Base-by-base conservation (phyloP, 2,888 invertebrate species). In the Gymnocheta viridis region DNA sequence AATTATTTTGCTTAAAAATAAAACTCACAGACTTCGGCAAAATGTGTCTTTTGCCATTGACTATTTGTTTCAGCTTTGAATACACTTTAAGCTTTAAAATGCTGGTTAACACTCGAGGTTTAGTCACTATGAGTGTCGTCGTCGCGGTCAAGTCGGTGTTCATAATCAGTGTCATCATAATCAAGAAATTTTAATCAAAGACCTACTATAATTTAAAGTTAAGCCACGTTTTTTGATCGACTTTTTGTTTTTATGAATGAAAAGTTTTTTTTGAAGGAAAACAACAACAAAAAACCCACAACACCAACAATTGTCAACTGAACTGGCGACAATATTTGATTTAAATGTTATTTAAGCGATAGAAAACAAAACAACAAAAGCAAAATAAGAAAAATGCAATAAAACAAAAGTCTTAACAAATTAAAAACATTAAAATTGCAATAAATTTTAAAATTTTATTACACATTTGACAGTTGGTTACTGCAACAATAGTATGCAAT, bases 401-500 rank as follows among this genome's bases (percentile, higher is more conserved):
- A 67, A 82, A 78, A 74, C 49, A 29, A 76, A 78, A 49, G 85
- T 78, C 88, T 86, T 83, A 88, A 88, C 87, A 88, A 89, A 89
- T 89, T 89, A 87, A 89, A 79, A 87, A 86, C 87, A 85, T 87
- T 85, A 66, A 86, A 88, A 90, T 87, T 87, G 88, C 88, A 89
- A 91, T 90, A 91, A 90, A 90, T 90, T 90, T 88, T 87, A 87
- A 86, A 87, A 87, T 88, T 90, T 89, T 90, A 89, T 90, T 89
- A 87, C 87, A 87, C 85, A 86, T 77, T 86, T 86, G 79, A 77
- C 83, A 69, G 60, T 79, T 74, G 44, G 19, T 51, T 54, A 27
- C 44, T 67, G 76, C 72, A 67, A 49, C 54, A 60, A 74, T 73
- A 81, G 56, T 51, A 58, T 74, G 56, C 69, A 82, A 70, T 74